Conservation (phyloP, 2,113 vertebrate genomes). For the Catharus fuscescens region DNA sequence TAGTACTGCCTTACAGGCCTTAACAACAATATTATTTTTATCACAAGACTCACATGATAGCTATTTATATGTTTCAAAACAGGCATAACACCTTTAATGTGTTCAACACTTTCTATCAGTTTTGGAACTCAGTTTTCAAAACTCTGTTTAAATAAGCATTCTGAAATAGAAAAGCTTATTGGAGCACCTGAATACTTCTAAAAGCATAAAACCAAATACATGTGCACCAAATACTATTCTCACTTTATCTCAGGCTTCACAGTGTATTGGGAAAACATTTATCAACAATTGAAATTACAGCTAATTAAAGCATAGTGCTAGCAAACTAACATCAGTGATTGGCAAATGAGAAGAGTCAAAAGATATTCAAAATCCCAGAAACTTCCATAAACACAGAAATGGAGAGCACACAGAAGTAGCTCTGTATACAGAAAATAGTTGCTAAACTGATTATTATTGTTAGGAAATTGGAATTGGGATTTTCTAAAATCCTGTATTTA, state of each 20-base stretch:
- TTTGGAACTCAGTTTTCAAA: neutral
- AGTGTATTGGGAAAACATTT: neutral
- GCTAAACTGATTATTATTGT: neutral
- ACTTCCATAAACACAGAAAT: neutral
- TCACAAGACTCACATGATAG: neutral
- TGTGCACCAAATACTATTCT: neutral
- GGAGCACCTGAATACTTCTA: neutral
- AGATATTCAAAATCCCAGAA: neutral
- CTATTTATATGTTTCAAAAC: neutral
- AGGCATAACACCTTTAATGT: fast-evolving
- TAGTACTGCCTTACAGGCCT: neutral
- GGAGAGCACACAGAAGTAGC: neutral
- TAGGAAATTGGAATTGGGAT: neutral
- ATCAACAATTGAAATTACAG: neutral
- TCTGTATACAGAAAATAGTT: neutral
- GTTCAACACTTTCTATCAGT: neutral
- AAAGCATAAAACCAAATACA: neutral
- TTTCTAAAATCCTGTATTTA: neutral
- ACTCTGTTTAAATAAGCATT: neutral
- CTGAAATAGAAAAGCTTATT: neutral
- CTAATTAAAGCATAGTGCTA: neutral
- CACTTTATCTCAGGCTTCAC: neutral
- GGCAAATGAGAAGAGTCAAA: neutral
- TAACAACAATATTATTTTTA: neutral
- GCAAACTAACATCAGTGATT: neutral